Evolutionary conservation across 2,797 vertebrate species (phyloP).

Genomic region (Gambelia wislizenii): DNA sequence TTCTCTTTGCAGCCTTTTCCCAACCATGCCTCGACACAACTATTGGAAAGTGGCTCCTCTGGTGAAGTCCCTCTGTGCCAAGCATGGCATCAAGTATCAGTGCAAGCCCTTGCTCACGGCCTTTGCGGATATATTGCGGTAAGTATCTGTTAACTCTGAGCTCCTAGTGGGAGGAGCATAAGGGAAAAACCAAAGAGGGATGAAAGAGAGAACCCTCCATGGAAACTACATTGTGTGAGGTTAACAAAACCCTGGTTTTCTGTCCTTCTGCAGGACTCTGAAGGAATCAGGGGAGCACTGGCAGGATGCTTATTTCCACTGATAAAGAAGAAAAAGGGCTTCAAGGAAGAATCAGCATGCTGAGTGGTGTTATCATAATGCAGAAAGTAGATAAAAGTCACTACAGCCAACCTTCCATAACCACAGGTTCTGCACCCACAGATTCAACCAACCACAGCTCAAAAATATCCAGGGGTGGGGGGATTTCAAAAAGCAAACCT

Average conservation of each 20-base stretch:
- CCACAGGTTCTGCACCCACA: too few relatives aligned
- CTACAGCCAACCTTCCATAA: too few relatives aligned
- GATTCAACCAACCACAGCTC: too few relatives aligned
- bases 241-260: not conserved
- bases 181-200: not conserved
- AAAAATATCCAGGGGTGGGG: too few relatives aligned
- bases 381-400: not conserved
- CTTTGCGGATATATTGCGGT: conserved; percentile 81
- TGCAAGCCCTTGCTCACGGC: conserved; percentile 78
- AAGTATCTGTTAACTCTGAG: conserved; percentile 55
- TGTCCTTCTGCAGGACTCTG: conserved; percentile 63
- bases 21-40: conserved; percentile 81
- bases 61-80: conserved; percentile 82
- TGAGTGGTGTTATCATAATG: not conserved
- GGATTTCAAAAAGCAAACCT: too few relatives aligned
- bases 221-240: not conserved
- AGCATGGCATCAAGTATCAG: conserved; percentile 75
- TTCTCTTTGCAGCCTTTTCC: conserved; percentile 77
- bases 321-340: conserved; percentile 38
- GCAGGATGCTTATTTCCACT: conserved; percentile 77
- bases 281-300: conserved; percentile 76
- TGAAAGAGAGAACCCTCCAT: not conserved
- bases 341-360: not conserved
- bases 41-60: conserved; percentile 82
- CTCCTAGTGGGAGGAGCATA: not conserved